phyloP scores from a whole-genome alignment of 2,113 vertebrate genomes.

The Hoplias malabaricus region DNA sequence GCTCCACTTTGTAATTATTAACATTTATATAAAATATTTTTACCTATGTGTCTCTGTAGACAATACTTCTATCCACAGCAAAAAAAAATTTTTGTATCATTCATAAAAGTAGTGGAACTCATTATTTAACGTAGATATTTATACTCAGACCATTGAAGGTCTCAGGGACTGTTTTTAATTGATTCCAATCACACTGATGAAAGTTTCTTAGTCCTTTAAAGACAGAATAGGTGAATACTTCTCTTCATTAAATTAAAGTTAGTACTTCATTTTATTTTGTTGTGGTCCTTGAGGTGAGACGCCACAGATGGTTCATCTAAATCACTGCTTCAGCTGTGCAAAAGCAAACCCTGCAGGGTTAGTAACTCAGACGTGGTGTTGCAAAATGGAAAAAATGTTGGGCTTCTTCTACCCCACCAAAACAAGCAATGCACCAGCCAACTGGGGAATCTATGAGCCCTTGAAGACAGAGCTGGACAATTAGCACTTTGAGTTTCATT shows the following conservation, averaged over 20 bases:
- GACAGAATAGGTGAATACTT: background rate
- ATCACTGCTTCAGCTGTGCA: conserved; percentile 13
- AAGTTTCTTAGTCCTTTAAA: no score
- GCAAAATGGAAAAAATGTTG: conserved; percentile 20
- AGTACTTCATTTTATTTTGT: background rate
- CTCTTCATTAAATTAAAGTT: background rate
- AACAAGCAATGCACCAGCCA: conserved; percentile 6
- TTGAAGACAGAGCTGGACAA: conserved; percentile 2
- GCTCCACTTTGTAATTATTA: no score
- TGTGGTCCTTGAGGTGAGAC: background rate
- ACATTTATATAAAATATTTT: background rate
- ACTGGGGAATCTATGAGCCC: background rate
- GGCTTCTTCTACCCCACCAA: conserved; percentile 14
- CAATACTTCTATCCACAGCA: background rate
- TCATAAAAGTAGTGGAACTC: background rate
- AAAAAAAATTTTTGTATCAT: no score
- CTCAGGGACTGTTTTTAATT: conserved; percentile 32
- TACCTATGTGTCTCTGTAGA: background rate
- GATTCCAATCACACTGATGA: conserved; percentile 24
- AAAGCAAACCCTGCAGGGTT: background rate
- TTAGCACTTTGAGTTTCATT: conserved; percentile 7
- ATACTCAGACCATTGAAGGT: conserved; percentile 1
- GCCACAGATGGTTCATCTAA: background rate
- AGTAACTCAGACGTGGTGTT: background rate
- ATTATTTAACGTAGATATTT: background rate